Evolutionary conservation across 2,113 vertebrate genomes (phyloP).

Genomic region (Microtus montanus): DNA sequence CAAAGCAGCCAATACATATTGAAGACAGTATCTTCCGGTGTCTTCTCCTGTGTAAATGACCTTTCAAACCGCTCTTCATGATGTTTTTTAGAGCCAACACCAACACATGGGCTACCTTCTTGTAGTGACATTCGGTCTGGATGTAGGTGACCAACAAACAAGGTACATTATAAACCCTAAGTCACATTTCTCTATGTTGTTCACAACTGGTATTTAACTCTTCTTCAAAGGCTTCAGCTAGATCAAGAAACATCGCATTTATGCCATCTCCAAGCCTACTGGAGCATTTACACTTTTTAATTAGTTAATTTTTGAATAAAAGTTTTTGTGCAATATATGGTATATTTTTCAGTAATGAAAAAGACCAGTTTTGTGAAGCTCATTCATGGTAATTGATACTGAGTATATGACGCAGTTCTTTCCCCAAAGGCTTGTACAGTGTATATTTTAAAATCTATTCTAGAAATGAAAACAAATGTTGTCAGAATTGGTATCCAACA

Average conservation of each 20-base stretch:
- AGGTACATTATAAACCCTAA: background rate
- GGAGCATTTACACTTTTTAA: background rate
- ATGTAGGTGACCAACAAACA: background rate
- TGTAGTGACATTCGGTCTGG: background rate
- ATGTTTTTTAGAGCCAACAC: background rate
- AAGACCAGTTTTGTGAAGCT: background rate
- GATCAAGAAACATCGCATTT: background rate
- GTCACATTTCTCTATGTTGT: background rate
- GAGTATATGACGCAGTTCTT: background rate
- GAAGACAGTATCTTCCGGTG: background rate
- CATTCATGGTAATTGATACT: background rate
- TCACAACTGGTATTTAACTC: background rate
- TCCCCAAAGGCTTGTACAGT: too few species aligned
- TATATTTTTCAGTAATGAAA: background rate
- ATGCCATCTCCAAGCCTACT: background rate
- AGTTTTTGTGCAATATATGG: background rate
- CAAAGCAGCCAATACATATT: background rate
- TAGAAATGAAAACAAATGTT: constrained; percentile 3
- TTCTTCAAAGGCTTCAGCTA: background rate
- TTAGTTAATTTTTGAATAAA: background rate
- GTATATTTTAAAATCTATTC: constrained; percentile 4
- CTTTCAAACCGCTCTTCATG: background rate
- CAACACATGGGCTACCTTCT: background rate
- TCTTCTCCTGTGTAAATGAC: background rate
- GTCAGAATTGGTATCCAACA: background rate